phyloP scores from a whole-genome alignment of 2,888 invertebrate genomes.

The Apotomis capreana region DNA sequence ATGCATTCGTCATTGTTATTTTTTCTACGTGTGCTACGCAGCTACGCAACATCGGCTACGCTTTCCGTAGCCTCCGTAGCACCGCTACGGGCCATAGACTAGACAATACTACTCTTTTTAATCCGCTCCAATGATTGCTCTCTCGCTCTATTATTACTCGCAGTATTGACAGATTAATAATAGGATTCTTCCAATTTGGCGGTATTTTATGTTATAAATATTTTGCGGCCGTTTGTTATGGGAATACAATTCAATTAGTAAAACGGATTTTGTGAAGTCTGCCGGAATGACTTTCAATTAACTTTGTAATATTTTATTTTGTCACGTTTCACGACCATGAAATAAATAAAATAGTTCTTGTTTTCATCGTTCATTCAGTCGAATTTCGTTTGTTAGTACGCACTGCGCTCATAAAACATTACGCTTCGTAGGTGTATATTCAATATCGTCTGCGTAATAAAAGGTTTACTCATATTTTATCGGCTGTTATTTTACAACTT shows the following conservation, averaged over 20 bases:
- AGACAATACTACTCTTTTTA: not conserved
- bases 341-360: not conserved
- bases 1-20: not conserved
- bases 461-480: no score
- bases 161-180: slow-evolving; percentile 17
- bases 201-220: not conserved
- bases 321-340: not conserved
- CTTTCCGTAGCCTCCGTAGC: slow-evolving; percentile 12
- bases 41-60: not conserved
- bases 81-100: slow-evolving; percentile 7
- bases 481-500: no score
- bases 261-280: not conserved
- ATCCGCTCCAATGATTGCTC: slow-evolving; percentile 7
- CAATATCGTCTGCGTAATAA: no score
- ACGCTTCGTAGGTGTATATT: no score
- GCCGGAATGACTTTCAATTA: not conserved
- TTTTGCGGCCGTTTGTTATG: slow-evolving; percentile 1
- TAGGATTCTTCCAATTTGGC: not conserved
- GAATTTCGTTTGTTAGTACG: no score
- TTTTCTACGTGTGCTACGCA: not conserved
- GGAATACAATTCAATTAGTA: slow-evolving; percentile 5
- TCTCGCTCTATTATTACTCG: not conserved
- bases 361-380: no score
- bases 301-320: not conserved
- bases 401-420: no score